A percentile compares a stretch with the other conserved stretches of the same genome.
These are phyloP conservation scores for Clunio marinus DNA, from an alignment of 2,888 invertebrate genomes.

Conservation along the genomic window DNA sequence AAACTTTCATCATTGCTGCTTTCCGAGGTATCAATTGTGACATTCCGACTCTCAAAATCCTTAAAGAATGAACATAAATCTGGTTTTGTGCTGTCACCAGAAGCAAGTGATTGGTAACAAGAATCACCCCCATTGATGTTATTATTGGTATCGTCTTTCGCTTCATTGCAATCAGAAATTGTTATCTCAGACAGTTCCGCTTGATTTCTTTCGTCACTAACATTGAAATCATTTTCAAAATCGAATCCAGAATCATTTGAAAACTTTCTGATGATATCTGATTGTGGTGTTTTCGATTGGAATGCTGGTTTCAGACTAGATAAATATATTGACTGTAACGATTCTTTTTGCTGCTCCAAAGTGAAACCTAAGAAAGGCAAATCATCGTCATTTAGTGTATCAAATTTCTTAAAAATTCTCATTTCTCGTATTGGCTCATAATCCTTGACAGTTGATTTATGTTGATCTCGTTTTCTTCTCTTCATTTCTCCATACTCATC, in stretches of 20 bases:
- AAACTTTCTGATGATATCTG: not conserved
- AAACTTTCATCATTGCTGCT: not conserved
- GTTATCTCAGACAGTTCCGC: not conserved
- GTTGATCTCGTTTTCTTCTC: conserved; percentile 5
- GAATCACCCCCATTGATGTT: conserved; percentile 15
- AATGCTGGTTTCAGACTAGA: not conserved
- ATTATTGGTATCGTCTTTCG: too few species aligned
- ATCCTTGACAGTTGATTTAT: not conserved
- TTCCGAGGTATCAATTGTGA: not conserved
- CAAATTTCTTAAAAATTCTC: not conserved
- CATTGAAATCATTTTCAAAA: not conserved
- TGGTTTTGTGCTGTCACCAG: not conserved
- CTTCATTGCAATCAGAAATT: not conserved
- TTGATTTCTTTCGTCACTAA: not conserved
- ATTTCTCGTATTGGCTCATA: not conserved
- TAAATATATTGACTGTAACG: not conserved
- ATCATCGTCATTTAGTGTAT: not conserved
- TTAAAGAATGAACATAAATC: not conserved
- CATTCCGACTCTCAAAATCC: not conserved
- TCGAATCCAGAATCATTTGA: conserved; percentile 20
- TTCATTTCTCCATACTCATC: conserved; percentile 18
- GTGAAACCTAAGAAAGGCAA: conserved; percentile 15
- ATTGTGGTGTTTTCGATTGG: not conserved
- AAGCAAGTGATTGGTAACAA: conserved; percentile 12
- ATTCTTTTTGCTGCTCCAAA: conserved; percentile 18